Base-by-base conservation (phyloP, 2,888 invertebrate species). In the Thumatha senex region DNA sequence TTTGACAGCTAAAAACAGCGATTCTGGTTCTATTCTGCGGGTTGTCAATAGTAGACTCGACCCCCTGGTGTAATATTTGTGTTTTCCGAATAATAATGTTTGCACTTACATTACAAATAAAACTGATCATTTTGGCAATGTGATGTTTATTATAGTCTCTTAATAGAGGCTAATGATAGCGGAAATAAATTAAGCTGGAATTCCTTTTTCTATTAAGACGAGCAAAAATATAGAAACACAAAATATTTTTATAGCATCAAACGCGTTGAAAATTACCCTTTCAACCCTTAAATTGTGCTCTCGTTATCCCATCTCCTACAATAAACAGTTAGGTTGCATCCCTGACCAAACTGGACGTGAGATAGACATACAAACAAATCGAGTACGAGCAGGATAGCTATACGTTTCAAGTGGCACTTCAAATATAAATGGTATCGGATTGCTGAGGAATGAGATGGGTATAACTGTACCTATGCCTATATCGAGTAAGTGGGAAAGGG, bases 381-480 rank as follows among this genome's bases (percentile, higher is more conserved):
- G 48, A 52, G 80, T 58, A 72, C 45, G 66, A 86, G 63, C 48
- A 76, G 67, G 84, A 82, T 45, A 59, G 76, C 46, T 67, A 67
- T 75, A 78, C 54, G 54, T 62, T 58, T 66, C 60, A 72, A 86
- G 85, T 72, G 76, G 69, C 80, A 82, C 89, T 89, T 76, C 66
- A 89, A 82, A 81, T 81, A 82, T 87, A 88, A 89, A 89, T 84
- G 88, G 89, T 89, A 89, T 87, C 88, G 82, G 80, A 84, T 82
- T 80, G 51, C 51, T 75, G 67, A 52, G 62, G 70, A 62, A 53
- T 53, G 73, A 76, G 66, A 67, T 49, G 54, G 74, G 63, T 70
- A 76, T 56, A 63, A n/a, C 7, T 34, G 29, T 31, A 50, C n/a
- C 29, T 70, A 76, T 56, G 61, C n/a, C 7, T 34, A 18, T 31